A percentile compares a stretch with the other conserved stretches of the same genome.
Conservation (phyloP, 1,140 invertebrate genomes). For the Wiebesia pumilae region DNA sequence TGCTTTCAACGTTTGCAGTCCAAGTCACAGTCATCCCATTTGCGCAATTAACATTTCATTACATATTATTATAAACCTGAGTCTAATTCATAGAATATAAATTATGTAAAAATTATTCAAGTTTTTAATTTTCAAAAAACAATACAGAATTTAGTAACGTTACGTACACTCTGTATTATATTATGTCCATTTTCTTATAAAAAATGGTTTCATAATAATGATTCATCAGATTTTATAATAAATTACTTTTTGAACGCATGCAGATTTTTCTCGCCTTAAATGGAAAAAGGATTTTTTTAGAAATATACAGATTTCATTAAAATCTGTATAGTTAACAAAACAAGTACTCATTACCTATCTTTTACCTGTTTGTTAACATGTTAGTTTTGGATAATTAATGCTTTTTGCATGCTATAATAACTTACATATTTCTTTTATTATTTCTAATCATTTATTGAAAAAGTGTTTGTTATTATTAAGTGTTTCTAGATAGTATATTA, state of each 20-base stretch:
- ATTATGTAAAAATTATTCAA: too few relatives aligned
- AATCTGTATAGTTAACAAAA: background rate
- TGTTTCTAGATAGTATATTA: background rate
- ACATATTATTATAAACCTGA: background rate
- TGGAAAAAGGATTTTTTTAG: background rate
- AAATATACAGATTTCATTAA: too few relatives aligned
- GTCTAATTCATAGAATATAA: background rate
- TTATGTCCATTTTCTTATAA: too few relatives aligned
- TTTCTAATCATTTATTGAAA: too few relatives aligned
- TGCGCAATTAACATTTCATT: background rate
- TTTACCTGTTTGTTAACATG: background rate
- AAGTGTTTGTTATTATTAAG: background rate
- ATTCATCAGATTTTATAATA: background rate
- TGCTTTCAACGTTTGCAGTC: background rate
- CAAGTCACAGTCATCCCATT: background rate
- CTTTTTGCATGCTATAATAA: background rate
- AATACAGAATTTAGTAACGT: too few relatives aligned
- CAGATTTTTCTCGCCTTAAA: background rate
- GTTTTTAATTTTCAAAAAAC: too few relatives aligned
- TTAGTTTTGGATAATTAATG: background rate
- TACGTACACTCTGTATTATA: too few relatives aligned
- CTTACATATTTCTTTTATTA: background rate
- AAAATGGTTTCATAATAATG: background rate
- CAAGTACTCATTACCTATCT: background rate
- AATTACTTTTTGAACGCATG: background rate